phyloP scores from a whole-genome alignment of 2,888 invertebrate species.

The Sphinx pinastri region DNA sequence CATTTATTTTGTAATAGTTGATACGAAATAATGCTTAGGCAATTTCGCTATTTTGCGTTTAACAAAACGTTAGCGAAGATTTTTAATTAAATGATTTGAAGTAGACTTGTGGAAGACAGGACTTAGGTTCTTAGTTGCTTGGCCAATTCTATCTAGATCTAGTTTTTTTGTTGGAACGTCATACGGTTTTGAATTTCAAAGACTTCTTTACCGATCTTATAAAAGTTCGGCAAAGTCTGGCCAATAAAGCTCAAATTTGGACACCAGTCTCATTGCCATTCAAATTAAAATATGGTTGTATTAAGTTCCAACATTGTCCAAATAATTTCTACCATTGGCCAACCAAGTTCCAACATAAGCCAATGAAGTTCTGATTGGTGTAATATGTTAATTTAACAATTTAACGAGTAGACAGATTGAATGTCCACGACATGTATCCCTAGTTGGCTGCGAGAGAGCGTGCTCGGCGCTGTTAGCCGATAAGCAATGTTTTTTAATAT shows the following conservation, averaged over 20 bases:
- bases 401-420: not conserved
- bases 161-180: too few species aligned
- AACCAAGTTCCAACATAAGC: not conserved
- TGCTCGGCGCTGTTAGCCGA: not conserved
- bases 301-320: not conserved
- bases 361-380: too few species aligned
- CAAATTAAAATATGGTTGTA: not conserved
- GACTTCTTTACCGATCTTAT: too few species aligned
- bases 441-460: not conserved
- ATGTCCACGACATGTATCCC: not conserved
- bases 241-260: too few species aligned
- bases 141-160: too few species aligned
- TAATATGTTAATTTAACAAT: not conserved
- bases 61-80: not conserved
- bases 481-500: conserved; percentile 14
- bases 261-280: not conserved
- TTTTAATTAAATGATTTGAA: not conserved
- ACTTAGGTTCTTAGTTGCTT: too few species aligned
- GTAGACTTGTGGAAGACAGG: not conserved
- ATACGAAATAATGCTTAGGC: not conserved
- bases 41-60: not conserved
- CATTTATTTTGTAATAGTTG: conserved; percentile 12
- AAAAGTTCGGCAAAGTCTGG: too few species aligned
- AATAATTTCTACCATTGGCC: not conserved
- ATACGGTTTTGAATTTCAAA: too few species aligned